phyloP scores from a whole-genome alignment of 2,113 vertebrate genomes.

The Oreocharis arfaki region DNA sequence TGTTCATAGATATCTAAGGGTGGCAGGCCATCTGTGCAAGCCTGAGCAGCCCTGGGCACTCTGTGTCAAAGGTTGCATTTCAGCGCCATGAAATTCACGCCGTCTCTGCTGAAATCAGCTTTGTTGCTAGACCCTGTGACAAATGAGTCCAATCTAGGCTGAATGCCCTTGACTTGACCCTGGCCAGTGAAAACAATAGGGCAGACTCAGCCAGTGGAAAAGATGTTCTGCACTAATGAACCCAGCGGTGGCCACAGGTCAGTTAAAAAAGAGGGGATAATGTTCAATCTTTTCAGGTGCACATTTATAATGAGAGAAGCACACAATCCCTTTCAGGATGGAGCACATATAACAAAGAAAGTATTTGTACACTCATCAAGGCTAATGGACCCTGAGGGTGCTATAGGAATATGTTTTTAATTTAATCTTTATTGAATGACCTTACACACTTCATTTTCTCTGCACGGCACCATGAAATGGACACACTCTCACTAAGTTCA shows the following conservation, averaged over 20 bases:
- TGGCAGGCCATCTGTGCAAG: conserved; percentile 85
- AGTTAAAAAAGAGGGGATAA: conserved; percentile 83
- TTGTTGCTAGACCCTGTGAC: conserved; percentile 94
- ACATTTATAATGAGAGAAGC: conserved; percentile 96
- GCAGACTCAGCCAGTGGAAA: conserved; percentile 98
- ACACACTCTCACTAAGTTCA: conserved; percentile 84
- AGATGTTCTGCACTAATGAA: conserved; percentile 99
- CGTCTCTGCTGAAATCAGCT: conserved; percentile 94
- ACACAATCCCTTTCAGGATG: conserved; percentile 78
- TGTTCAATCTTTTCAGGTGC: conserved; percentile 98
- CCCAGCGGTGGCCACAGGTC: conserved; percentile 87
- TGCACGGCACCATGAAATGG: conserved; percentile 85
- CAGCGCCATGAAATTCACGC: conserved; percentile 85
- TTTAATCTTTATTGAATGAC: conserved; percentile 86
- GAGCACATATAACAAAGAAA: conserved; percentile 77
- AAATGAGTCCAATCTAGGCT: conserved; percentile 99
- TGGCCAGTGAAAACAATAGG: conserved; percentile 96
- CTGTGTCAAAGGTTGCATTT: conserved; percentile 90
- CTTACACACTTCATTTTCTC: conserved; percentile 84
- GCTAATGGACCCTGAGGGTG: conserved; percentile 81
- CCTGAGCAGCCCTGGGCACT: conserved; percentile 81
- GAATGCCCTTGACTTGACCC: conserved; percentile 99
- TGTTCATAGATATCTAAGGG: conserved; percentile 79
- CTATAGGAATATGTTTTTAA: conserved; percentile 84
- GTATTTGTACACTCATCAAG: conserved; percentile 84